Evolutionary conservation across 92 coral and sea anemone species (phyloP), one percentile per base, ranked within the genome.

Genomic region (Phenganax marumi): DNA sequence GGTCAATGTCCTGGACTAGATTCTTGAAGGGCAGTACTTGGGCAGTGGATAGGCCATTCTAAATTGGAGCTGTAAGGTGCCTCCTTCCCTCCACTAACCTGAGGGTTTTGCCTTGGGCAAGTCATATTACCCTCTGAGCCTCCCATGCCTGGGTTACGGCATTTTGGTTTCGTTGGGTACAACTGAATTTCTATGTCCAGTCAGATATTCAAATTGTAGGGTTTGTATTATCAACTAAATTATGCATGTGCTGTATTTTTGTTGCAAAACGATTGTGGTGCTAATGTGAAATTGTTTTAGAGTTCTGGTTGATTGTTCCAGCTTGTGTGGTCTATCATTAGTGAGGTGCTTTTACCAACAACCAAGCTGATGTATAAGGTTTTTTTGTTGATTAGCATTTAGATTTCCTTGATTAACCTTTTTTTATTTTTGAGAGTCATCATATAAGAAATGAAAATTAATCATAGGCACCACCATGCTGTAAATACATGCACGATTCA

Each of bases 121-220:
- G 33, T 19, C 26, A 62, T 62, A 62, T 10, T 62, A 62, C 68
- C 68, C 68, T 58, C 65, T 58, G n/a, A 58, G 65, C 65, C 65
- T 23, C 68, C 68, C 68, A 62, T 62, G 68, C 68, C 68, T 62
- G 68, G 26, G 68, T 62, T 19, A 13, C 22, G 68, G 33, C 68
- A 62, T 19, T 19, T 62, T 33, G 43, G 43, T 5, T 33, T 33
- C 5, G 43, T 33, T 33, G 43, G 43, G 5, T 33, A 5, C 43
- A 33, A 33, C 5, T 33, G 43, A 33, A 33, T 12, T n/a, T 62
- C 8, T 10, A 62, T 19, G 22, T n/a, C 7, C 6, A 1, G 26
- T 62, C 68, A 62, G 18, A 18, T 62, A 19, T 19, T 6, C 33
- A 25, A 62, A 62, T 26, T 18, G 43, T 1, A 33, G 5, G 43